Conservation (phyloP, 2,888 invertebrate species). For the Neelides folsomi region DNA sequence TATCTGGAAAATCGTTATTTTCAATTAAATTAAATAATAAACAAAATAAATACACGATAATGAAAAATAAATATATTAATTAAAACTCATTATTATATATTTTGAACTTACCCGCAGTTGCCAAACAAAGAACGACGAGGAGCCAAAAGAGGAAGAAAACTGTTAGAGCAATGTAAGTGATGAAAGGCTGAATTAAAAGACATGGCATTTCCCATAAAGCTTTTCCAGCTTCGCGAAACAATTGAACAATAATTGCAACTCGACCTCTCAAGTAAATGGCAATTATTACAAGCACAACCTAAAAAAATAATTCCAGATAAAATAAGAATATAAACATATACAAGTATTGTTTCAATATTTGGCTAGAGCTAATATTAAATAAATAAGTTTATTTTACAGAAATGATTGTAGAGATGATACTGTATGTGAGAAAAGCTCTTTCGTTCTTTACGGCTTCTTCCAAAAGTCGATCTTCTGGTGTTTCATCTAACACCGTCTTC, state of each 20-base stretch:
- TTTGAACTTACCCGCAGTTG: conserved; percentile 55
- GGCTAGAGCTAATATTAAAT: background rate
- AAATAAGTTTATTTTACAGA: conserved; percentile 49
- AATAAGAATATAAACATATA: conserved; percentile 1
- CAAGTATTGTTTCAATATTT: no score
- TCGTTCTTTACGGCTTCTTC: conserved; percentile 74
- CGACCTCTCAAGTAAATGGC: conserved; percentile 65
- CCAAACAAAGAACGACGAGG: conserved; percentile 64
- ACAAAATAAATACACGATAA: no score
- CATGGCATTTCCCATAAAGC: conserved; percentile 73
- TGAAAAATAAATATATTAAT: no score
- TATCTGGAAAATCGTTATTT: conserved; percentile 1
- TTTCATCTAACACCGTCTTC: conserved; percentile 49
- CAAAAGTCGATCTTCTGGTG: conserved; percentile 43
- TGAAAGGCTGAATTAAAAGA: conserved; percentile 66
- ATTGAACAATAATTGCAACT: conserved; percentile 63
- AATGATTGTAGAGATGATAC: conserved; percentile 72
- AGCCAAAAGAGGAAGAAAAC: conserved; percentile 77
- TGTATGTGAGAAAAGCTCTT: conserved; percentile 66
- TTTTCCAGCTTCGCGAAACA: conserved; percentile 80
- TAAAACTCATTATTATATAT: no score
- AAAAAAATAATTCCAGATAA: conserved; percentile 8
- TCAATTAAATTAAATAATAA: background rate
- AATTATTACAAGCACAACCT: conserved; percentile 48
- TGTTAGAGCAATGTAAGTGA: conserved; percentile 66